Conservation (phyloP, 2,113 vertebrate species). For the Tichodroma muraria region DNA sequence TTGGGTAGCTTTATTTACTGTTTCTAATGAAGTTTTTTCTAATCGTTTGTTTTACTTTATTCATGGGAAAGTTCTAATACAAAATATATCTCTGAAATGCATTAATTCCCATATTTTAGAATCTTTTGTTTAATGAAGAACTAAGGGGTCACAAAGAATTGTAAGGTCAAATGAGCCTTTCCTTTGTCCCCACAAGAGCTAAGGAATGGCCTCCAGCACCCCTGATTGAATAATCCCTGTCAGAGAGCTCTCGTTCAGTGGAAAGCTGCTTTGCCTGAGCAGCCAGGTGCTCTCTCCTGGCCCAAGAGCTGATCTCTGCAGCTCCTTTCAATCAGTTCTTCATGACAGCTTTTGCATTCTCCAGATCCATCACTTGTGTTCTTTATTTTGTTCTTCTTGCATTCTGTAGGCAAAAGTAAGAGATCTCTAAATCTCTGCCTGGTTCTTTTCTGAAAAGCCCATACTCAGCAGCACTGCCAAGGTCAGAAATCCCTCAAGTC, state of each 20-base stretch:
- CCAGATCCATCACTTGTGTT: not conserved
- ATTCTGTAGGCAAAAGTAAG: not conserved
- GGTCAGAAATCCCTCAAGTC: not conserved
- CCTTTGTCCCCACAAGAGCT: not conserved
- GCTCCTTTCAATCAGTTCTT: not conserved
- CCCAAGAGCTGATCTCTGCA: not conserved
- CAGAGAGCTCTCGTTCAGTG: not conserved
- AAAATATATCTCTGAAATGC: not conserved
- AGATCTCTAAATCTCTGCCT: not conserved
- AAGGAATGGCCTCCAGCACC: not conserved
- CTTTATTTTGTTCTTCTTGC: not conserved
- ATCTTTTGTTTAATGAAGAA: not conserved
- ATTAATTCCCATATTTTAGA: not conserved
- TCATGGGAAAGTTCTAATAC: not conserved
- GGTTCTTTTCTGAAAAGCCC: not conserved
- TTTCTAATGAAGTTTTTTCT: not conserved
- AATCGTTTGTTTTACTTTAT: not conserved
- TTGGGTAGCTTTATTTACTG: not conserved
- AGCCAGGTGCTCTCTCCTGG: not conserved
- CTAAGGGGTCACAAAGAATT: not conserved
- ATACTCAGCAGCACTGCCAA: not conserved
- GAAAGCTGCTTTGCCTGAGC: not conserved
- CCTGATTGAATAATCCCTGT: not conserved
- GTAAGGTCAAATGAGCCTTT: not conserved
- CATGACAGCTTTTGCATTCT: not conserved